Conservation (phyloP, 2,113 vertebrate species). For the Bothrops jararaca region DNA sequence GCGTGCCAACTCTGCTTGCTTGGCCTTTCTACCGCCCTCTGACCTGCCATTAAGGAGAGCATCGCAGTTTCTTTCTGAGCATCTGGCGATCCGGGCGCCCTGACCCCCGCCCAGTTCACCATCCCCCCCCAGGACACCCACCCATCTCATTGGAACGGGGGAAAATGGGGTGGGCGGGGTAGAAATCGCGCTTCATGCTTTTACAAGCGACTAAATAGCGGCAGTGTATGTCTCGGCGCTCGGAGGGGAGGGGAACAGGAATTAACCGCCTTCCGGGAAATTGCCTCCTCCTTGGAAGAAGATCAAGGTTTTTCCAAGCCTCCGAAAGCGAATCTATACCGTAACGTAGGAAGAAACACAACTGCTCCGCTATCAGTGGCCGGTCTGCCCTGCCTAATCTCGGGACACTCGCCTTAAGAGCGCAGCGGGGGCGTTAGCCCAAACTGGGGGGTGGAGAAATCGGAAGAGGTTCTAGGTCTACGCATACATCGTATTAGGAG, state of each 20-base stretch:
- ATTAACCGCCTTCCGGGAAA: not conserved
- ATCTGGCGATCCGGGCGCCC: not conserved
- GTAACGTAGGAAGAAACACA: not conserved
- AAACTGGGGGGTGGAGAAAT: not conserved
- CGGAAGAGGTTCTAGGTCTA: no score
- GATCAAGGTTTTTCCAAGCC: not conserved
- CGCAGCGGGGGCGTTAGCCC: not conserved
- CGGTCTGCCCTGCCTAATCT: not conserved
- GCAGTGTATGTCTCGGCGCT: not conserved
- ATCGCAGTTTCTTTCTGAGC: not conserved
- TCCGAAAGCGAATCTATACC: not conserved
- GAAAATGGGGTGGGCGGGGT: not conserved
- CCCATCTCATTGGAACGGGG: not conserved
- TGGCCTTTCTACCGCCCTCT: not conserved
- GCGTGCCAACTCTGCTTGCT: not conserved
- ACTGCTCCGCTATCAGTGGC: not conserved
- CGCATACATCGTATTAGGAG: not conserved
- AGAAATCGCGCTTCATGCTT: conserved; percentile 5
- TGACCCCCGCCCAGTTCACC: not conserved
- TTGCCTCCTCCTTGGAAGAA: not conserved
- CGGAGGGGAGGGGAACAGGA: not conserved
- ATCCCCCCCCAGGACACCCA: not conserved
- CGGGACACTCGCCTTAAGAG: not conserved
- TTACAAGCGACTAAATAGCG: conserved; percentile 28
- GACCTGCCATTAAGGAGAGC: not conserved